Evolutionary conservation across 2,113 vertebrate genomes (phyloP).

Genomic region (Hucho hucho): DNA sequence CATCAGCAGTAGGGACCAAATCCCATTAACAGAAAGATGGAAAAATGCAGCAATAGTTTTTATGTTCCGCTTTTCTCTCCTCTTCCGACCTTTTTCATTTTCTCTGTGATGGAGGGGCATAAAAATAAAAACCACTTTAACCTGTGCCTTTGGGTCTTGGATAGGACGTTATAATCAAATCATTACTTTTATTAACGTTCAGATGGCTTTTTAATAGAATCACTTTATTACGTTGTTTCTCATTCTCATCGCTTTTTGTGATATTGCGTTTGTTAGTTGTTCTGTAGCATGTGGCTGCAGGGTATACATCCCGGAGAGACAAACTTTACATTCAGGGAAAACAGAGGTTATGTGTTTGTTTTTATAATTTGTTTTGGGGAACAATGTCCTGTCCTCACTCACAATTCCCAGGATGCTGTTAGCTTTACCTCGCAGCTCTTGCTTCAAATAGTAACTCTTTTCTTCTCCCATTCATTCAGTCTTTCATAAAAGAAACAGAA

Average conservation of each 20-base stretch:
- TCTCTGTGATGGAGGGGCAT: slow-evolving; percentile 51
- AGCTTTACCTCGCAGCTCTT: background rate
- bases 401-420: background rate
- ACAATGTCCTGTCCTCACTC: slow-evolving; percentile 13
- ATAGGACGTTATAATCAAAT: slow-evolving; percentile 67
- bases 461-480: background rate
- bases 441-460: background rate
- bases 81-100: slow-evolving; percentile 39
- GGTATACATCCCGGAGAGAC: slow-evolving; percentile 30
- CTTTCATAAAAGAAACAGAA: background rate
- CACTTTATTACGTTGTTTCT: slow-evolving; percentile 73
- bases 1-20: slow-evolving; percentile 54
- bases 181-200: slow-evolving; percentile 79
- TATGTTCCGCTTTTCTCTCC: slow-evolving; percentile 39
- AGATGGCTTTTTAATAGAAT: slow-evolving; percentile 80
- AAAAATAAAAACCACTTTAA: slow-evolving; percentile 58
- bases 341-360: slow-evolving; percentile 7
- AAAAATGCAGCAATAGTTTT: slow-evolving; percentile 62
- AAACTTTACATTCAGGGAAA: slow-evolving; percentile 34
- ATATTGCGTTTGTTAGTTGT: slow-evolving; percentile 58
- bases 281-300: slow-evolving; percentile 42
- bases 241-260: slow-evolving; percentile 58
- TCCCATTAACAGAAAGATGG: slow-evolving; percentile 66
- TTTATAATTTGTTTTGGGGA: slow-evolving; percentile 56
- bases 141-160: slow-evolving; percentile 54